Evolutionary conservation across 2,888 invertebrate species (phyloP), one percentile per base, ranked within the genome.

Genomic region (Mesopsocus fuscifrons): DNA sequence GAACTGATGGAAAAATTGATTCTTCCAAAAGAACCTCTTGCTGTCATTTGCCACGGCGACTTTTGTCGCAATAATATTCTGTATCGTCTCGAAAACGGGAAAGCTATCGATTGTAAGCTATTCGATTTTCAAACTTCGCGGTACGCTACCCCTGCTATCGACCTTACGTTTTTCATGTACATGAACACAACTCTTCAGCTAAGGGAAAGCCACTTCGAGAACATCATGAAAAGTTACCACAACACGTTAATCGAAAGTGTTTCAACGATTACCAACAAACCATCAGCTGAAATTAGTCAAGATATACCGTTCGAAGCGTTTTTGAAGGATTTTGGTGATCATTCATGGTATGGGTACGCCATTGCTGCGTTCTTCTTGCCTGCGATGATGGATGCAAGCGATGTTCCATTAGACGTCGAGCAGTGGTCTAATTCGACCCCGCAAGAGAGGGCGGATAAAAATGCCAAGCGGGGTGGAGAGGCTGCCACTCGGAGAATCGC

Each of bases 61-160:
- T 50, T 51, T 45, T 50, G 50, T 48, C 44, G 48, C 13, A 51
- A 51, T 44, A 51, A 51, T 35, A 50, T 51, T 44, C 41, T 51
- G 18, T 51, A 50, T 43, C 42, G 45, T 43, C 50, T 44, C 30
- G 41, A 48, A 34, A 33, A 38, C 18, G 38, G 38, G 5, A 18
- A 9, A 9, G 17, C 38, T 3, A 20, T 17, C 5, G 17, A 18
- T 3, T 16, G 18, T 5, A 18, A 6, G 5, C 16, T 47, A 34
- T 17, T 38, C 18, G 38, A 38, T 38, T 38, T 38, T 38, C 16
- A 18, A 38, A 18, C 15, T 3, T 38, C 16, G n/a, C 38, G 38
- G 9, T 38, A 38, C 18, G 15, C 38, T 16, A 13, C 38, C 3
- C 18, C 20, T 3, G n/a, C 38, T 6, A 16, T 18, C 18, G 38